Conservation (phyloP, 2,113 vertebrate genomes). For the Sinocyclocheilus anophthalmus region DNA sequence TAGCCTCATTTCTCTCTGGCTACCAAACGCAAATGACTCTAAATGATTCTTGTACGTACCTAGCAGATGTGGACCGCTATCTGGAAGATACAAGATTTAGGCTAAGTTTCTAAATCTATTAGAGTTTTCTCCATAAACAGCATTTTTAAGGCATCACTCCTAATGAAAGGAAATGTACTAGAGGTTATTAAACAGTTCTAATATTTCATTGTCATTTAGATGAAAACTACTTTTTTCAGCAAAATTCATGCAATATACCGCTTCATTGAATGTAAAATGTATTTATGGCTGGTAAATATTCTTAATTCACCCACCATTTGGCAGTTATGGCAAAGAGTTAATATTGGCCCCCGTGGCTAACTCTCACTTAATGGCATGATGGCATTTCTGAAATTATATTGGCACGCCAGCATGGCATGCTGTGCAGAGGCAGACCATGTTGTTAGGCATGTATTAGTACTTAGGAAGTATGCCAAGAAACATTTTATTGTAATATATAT, state of each 20-base stretch:
- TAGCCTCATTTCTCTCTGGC: neutral
- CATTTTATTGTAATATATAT: too few relatives aligned
- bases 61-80: neutral
- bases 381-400: conserved; percentile 41
- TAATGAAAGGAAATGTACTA: neutral
- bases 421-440: conserved; percentile 40
- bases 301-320: neutral
- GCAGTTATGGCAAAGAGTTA: neutral
- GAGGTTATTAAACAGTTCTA: neutral
- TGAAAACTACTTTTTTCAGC: neutral
- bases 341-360: neutral
- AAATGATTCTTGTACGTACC: neutral
- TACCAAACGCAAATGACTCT: neutral
- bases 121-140: neutral
- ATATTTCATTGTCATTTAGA: neutral
- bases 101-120: neutral
- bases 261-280: neutral
- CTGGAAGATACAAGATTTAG: neutral
- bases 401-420: conserved; percentile 8
- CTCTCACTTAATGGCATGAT: conserved; percentile 20
- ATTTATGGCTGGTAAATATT: neutral
- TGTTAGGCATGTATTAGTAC: conserved; percentile 49
- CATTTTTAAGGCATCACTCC: neutral
- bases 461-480: conserved; percentile 32
- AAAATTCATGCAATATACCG: neutral